Conservation (phyloP, 2,797 vertebrate species). For the Intellagama lesueurii region DNA sequence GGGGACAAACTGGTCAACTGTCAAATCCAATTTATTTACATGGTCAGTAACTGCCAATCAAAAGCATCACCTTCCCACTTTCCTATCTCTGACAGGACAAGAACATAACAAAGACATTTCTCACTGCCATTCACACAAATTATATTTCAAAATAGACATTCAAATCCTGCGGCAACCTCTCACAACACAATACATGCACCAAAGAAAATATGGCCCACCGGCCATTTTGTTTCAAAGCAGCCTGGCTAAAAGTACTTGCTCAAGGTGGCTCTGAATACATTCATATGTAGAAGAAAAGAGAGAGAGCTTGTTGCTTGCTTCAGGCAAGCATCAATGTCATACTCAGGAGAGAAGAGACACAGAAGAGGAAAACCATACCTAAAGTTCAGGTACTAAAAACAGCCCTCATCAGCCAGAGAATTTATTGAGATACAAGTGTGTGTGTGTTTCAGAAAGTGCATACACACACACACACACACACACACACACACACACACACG, state of each 20-base stretch:
- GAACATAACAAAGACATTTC: slow-evolving; percentile 10
- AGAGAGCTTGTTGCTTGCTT: slow-evolving; percentile 18
- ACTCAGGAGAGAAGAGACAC: slow-evolving; percentile 7
- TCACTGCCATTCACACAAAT: slow-evolving; percentile 9
- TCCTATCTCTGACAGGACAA: slow-evolving; percentile 4
- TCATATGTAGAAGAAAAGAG: slow-evolving; percentile 16
- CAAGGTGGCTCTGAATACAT: slow-evolving; percentile 32
- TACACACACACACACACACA: too few species aligned
- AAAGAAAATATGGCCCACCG: slow-evolving; percentile 22
- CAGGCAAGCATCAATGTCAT: slow-evolving; percentile 39
- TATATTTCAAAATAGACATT: slow-evolving; percentile 29
- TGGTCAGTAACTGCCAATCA: neutral
- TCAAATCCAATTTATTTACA: neutral
- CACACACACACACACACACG: too few species aligned
- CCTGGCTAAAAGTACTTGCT: slow-evolving; percentile 28
- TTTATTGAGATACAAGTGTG: neutral
- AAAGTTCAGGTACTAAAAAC: neutral
- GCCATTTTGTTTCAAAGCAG: slow-evolving; percentile 37
- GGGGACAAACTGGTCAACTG: neutral
- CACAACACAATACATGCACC: slow-evolving; percentile 15
- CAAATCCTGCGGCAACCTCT: slow-evolving; percentile 18
- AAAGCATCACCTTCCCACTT: neutral
- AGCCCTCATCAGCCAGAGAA: neutral
- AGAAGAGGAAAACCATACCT: neutral
- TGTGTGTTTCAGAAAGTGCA: too few species aligned